A percentile compares a stretch with the other conserved stretches of the same genome.
These are phyloP conservation scores for Conchocele bisecta DNA, from an alignment of 2,888 invertebrate genomes.

Conservation along the genomic window DNA sequence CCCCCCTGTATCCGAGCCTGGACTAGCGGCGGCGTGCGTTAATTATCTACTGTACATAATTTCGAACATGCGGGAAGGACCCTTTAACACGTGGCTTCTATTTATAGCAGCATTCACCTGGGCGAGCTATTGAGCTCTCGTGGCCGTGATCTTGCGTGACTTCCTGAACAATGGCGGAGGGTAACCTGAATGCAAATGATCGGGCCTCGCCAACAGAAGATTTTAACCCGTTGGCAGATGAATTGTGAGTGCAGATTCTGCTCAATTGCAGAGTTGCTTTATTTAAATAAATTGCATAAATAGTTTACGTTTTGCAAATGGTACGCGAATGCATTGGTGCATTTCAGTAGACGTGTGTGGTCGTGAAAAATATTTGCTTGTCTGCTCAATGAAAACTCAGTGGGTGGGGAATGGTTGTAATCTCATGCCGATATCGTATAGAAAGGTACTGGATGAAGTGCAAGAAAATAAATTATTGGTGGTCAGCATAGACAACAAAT, in stretches of 20 bases:
- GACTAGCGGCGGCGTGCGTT: too few species aligned
- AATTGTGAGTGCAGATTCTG: slow-evolving; percentile 57
- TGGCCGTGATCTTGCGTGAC: too few species aligned
- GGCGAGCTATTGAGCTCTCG: too few species aligned
- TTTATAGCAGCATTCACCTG: too few species aligned
- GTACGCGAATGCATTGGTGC: slow-evolving; percentile 24
- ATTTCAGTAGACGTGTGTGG: not conserved
- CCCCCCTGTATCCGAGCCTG: too few species aligned
- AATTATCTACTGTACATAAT: too few species aligned
- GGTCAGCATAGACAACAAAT: too few species aligned
- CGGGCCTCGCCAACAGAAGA: slow-evolving; percentile 68
- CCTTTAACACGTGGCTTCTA: too few species aligned
- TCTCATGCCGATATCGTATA: not conserved
- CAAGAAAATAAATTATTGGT: slow-evolving; percentile 32
- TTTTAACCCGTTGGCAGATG: slow-evolving; percentile 71
- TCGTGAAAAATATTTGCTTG: not conserved
- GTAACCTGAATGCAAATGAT: slow-evolving; percentile 45
- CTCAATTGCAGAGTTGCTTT: not conserved
- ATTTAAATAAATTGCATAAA: slow-evolving; percentile 1
- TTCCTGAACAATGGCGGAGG: slow-evolving; percentile 70
- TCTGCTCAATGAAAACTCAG: not conserved
- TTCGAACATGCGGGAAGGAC: too few species aligned
- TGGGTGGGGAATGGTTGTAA: slow-evolving; percentile 6
- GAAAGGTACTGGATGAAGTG: too few species aligned
- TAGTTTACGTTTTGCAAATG: not conserved